Conservation (phyloP, 2,113 vertebrate species). For the Zosterops borbonicus region DNA sequence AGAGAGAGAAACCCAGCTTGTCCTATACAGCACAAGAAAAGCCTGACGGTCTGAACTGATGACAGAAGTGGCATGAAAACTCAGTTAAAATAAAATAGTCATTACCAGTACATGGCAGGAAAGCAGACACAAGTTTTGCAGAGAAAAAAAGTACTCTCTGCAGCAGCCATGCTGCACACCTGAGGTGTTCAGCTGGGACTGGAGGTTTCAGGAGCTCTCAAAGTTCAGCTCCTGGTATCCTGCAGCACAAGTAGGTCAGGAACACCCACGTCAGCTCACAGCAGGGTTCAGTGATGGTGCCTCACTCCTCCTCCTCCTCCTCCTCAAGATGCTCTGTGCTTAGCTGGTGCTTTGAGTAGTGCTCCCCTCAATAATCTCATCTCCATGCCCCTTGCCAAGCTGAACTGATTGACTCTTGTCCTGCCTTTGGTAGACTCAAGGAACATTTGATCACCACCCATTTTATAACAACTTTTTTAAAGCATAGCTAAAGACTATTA, state of each 20-base stretch:
- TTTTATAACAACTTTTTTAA: neutral
- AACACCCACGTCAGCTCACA: neutral
- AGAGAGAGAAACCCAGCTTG: neutral
- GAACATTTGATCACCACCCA: neutral
- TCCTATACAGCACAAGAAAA: neutral
- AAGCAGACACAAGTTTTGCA: neutral
- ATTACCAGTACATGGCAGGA: neutral
- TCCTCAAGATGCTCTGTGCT: neutral
- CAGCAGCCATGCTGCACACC: rapidly evolving
- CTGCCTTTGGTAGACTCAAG: neutral
- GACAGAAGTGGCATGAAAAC: neutral
- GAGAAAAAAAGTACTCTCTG: neutral
- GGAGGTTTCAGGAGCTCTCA: neutral
- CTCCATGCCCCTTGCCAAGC: neutral
- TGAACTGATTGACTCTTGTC: neutral
- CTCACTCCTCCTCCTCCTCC: neutral
- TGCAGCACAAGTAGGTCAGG: neutral
- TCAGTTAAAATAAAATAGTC: neutral
- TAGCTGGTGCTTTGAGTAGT: neutral
- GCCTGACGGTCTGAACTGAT: neutral
- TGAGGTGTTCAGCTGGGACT: neutral
- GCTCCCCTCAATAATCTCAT: neutral
- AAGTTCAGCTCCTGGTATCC: neutral
- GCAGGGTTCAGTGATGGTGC: neutral
- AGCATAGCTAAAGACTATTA: neutral